Evolutionary conservation across 1,140 invertebrate species (phyloP).

Genomic region (Drosophila murphyi): DNA sequence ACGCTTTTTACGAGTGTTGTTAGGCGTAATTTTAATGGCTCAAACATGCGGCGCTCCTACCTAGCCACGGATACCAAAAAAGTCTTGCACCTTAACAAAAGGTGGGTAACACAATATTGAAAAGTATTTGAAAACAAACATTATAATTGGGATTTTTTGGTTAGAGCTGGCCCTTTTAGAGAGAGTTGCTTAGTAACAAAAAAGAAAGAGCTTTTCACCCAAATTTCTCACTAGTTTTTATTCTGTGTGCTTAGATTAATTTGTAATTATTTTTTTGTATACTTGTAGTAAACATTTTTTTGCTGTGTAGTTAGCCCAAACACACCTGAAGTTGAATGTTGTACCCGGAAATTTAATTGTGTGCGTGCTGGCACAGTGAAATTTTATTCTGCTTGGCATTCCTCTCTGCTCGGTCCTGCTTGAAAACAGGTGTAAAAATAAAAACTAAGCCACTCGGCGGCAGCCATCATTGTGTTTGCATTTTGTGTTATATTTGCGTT

Average conservation of each 20-base stretch:
- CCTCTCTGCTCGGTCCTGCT: slow-evolving; percentile 37
- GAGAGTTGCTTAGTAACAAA: too few relatives aligned
- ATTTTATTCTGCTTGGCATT: slow-evolving; percentile 42
- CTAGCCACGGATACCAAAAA: slow-evolving; percentile 35
- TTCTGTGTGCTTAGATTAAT: too few relatives aligned
- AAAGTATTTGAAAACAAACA: too few relatives aligned
- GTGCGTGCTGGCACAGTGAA: slow-evolving; percentile 77
- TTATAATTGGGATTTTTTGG: too few relatives aligned
- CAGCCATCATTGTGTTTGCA: slow-evolving; percentile 66
- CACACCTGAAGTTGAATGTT: slow-evolving; percentile 57
- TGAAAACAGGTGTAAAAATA: slow-evolving; percentile 83
- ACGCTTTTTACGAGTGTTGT: slow-evolving; percentile 73
- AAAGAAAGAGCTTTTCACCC: too few relatives aligned
- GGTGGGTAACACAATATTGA: background rate
- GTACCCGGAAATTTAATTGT: slow-evolving; percentile 82
- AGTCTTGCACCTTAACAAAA: slow-evolving; percentile 23
- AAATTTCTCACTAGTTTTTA: too few relatives aligned
- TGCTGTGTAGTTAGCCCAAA: too few relatives aligned
- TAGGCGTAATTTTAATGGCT: slow-evolving; percentile 82
- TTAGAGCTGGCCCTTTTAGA: too few relatives aligned
- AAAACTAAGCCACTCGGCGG: slow-evolving; percentile 75
- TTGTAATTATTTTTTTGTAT: too few relatives aligned
- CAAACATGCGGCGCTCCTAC: slow-evolving; percentile 64
- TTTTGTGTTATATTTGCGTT: slow-evolving; percentile 78
- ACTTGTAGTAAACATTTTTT: too few relatives aligned